Conservation (phyloP, 2,113 vertebrate genomes). For the Pogona vitticeps region DNA sequence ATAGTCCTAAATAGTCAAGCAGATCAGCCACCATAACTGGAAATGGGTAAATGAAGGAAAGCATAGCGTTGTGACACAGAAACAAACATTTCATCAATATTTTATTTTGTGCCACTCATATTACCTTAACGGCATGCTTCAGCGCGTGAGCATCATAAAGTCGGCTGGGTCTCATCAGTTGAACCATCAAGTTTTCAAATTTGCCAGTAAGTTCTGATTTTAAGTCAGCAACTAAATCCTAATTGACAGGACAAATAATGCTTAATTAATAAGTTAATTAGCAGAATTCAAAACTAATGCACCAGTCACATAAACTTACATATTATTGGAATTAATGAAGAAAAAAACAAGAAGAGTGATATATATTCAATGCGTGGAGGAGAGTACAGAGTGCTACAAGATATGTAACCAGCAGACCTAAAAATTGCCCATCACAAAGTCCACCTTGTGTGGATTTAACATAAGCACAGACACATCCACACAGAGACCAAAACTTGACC, state of each 20-base stretch:
- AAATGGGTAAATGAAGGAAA: not conserved
- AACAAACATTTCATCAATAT: not conserved
- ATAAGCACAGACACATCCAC: not conserved
- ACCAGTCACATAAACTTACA: not conserved
- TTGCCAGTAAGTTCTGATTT: conserved; percentile 93
- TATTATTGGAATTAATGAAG: not conserved
- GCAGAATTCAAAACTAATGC: not conserved
- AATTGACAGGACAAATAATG: conserved; percentile 5
- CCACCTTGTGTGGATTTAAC: not conserved
- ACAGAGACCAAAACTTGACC: not conserved
- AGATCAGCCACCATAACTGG: not conserved
- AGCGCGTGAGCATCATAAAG: conserved; percentile 87
- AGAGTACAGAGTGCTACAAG: not conserved
- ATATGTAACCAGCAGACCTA: not conserved
- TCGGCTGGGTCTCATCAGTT: conserved; percentile 84
- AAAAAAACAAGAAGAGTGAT: not conserved
- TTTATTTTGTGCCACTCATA: not conserved
- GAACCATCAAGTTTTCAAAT: conserved; percentile 89
- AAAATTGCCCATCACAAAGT: not conserved
- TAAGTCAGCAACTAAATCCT: conserved; percentile 90
- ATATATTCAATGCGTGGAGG: not conserved
- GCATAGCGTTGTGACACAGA: not conserved
- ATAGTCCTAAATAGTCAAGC: not conserved
- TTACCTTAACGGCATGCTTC: conserved; percentile 92
- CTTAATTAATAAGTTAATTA: no score